Base-by-base conservation (phyloP, 1,140 invertebrate genomes). In the Rhyzopertha dominica region DNA sequence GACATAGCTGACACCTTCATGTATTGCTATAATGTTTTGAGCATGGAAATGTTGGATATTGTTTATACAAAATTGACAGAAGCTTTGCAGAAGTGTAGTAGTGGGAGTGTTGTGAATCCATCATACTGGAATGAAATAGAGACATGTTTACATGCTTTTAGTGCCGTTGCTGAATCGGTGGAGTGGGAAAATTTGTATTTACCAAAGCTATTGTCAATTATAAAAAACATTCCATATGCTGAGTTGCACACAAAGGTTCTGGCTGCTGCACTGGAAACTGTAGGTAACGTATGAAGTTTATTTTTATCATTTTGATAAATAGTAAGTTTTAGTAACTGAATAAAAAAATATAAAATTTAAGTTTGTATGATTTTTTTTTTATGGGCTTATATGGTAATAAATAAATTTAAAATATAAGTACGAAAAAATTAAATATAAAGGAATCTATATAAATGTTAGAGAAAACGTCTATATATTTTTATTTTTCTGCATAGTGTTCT, bases 1-100 rank as follows among this genome's bases (percentile, higher is more conserved):
- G 92, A 95, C 55, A 84, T 91, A 30, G 82, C 85, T 0, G 91
- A 96, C 67, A 90, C 87, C 16, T 80, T 93, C 62, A 81, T 86
- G 68, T 92, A 92, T 64, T 90, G 89, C 66, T 88, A 83, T 62
- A 81, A 79, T 54, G 78, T 94, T 1, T 66, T 94, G 1, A 75
- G 80, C 25, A 75, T 82, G 13, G 75, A 80, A 52, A 76, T 89
- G 47, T 56, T 90, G 7, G 73, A 79, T 22, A 73, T 84, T 24
- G 62, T 87, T 14, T 77, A 76, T 13, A 67, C 70, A 26, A 73
- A 78, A 54, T 56, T 87, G 5, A 63, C 68, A 25, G 70, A 74
- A 47, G 66, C 70, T n/a, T 60, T 76, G 58, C 53, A 65, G 53
- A 62, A 66, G 53, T 50, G 75, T 56, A 58, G 64, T 13, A 26